Evolutionary conservation across 2,113 vertebrate species (phyloP).

Genomic region (Lampris incognitus): DNA sequence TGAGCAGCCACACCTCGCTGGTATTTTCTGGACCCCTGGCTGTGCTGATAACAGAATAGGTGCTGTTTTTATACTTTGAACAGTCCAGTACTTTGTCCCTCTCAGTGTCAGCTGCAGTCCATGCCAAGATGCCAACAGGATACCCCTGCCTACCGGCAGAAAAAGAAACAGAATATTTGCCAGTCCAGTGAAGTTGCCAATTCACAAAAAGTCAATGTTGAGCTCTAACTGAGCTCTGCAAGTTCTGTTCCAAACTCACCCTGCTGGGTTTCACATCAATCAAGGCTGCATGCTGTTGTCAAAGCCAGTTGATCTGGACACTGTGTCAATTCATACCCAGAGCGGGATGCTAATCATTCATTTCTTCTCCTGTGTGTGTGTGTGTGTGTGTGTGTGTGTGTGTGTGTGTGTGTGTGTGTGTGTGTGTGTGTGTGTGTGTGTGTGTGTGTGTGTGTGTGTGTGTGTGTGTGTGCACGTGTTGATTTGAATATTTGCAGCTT

Average conservation of each 20-base stretch:
- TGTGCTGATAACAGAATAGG: conserved; percentile 68
- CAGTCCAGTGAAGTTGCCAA: conserved; percentile 57
- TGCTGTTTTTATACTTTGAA: conserved; percentile 62
- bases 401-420: conserved; percentile 14
- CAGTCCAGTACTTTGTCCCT: conserved; percentile 56
- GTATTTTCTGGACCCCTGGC: conserved; percentile 62
- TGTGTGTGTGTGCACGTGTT: conserved; percentile 2
- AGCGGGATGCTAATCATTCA: conserved; percentile 7
- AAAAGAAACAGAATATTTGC: conserved; percentile 38
- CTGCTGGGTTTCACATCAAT: conserved; percentile 28
- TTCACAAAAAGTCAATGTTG: conserved; percentile 57
- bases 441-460: conserved; percentile 9
- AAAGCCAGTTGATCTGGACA: conserved; percentile 13
- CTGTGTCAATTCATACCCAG: background rate
- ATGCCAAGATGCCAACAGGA: conserved; percentile 58
- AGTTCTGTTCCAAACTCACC: background rate
- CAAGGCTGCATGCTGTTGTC: conserved; percentile 25
- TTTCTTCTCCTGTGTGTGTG: conserved; percentile 2
- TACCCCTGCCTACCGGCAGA: conserved; percentile 47
- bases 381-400: conserved; percentile 8
- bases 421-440: conserved; percentile 10
- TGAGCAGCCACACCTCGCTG: conserved; percentile 59
- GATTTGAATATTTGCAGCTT: conserved; percentile 81
- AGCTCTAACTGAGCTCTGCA: conserved; percentile 12
- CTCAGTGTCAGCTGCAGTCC: conserved; percentile 39